Percentiles rank a stretch among this genome's conserved stretches.
Conservation (phyloP, 2,113 vertebrate genomes). For the Trachemys scripta region DNA sequence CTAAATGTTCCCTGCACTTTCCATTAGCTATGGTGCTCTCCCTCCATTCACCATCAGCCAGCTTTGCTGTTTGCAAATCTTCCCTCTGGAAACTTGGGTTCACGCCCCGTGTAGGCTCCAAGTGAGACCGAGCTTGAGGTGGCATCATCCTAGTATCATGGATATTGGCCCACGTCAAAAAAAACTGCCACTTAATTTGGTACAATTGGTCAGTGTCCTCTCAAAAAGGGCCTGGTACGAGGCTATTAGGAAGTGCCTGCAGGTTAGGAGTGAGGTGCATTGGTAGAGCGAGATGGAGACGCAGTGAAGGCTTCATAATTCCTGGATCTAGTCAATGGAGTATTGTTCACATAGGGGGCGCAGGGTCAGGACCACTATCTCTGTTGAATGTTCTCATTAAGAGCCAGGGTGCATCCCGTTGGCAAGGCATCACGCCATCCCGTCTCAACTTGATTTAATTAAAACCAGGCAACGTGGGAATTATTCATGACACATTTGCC, state of each 20-base stretch:
- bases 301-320: neutral
- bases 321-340: neutral
- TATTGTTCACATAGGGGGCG: neutral
- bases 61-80: neutral
- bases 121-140: accelerated
- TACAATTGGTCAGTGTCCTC: neutral
- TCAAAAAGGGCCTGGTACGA: neutral
- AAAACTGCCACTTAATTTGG: neutral
- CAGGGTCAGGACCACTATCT: accelerated
- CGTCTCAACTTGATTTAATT: slow-evolving; percentile 12
- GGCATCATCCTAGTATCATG: accelerated
- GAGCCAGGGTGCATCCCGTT: accelerated
- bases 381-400: neutral
- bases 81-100: neutral
- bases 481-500: neutral
- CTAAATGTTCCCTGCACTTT: neutral
- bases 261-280: accelerated
- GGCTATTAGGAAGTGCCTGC: neutral
- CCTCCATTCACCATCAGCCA: neutral
- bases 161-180: neutral
- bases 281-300: neutral
- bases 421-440: neutral
- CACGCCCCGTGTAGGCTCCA: neutral
- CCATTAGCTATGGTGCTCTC: neutral
- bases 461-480: slow-evolving; percentile 43